Base-by-base conservation (phyloP, 2,113 vertebrate genomes). In the Anser cygnoides region DNA sequence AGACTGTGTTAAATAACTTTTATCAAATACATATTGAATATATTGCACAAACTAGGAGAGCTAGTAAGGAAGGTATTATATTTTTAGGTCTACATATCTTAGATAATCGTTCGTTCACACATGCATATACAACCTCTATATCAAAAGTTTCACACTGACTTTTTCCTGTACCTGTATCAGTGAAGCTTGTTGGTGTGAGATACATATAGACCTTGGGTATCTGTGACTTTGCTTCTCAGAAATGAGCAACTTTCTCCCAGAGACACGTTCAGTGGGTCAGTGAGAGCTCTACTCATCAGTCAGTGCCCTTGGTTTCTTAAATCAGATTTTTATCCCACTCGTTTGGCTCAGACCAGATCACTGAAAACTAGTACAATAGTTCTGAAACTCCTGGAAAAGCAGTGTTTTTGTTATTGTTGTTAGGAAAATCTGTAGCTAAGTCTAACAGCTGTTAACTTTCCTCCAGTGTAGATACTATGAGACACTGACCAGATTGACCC, bases 101-200 rank as follows among this genome's bases (percentile, higher is more conserved):
- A 78, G 5, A 17, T 63, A 57, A 71, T 81, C 6, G 3, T 78
- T 81, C 2, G 18, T 84, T 43, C 31, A 65, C 17, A 31, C 1
- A 31, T 66, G 18, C 16, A 6, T 39, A 49, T 49, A 21, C 67
- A 33, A 75, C 18, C 10, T 79, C 29, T n/a, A 46, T 78, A 57
- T 62, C 25, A 94, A 81, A 62, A 84, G 67, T 3, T 6, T 77
- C 2, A 2, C 0, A 0, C 9, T 50, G 11, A 39, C 6, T 68
- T 55, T 59, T 59, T 73, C 14, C 11, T 70, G 11, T 6, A 61
- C 7, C 15, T 93, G 5, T 2, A 67, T 94, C 44, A 75, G 3
- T 75, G 29, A 63, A 23, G 44, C 50, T 18, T 33, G 11, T 85
- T 50, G 4, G 9, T 1, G 0, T 71, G 37, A 87, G 18, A 44